Conservation (phyloP, 2,797 vertebrate species). For the Hypotaenidia philippensis region DNA sequence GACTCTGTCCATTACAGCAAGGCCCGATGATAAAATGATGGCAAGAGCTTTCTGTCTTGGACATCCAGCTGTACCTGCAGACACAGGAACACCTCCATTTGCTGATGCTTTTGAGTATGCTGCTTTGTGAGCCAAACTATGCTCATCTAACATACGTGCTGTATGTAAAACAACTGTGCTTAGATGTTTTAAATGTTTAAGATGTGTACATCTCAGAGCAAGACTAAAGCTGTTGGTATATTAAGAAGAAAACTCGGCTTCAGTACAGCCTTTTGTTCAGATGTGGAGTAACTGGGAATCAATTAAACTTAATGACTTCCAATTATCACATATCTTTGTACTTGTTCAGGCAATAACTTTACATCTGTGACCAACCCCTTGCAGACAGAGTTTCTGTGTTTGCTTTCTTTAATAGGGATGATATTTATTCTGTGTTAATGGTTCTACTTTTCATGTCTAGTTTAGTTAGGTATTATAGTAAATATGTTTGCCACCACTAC, state of each 20-base stretch:
- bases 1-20: background rate
- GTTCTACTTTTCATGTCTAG: background rate
- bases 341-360: slow-evolving; percentile 1
- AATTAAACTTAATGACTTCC: slow-evolving; percentile 40
- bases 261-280: background rate
- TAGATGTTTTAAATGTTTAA: background rate
- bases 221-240: background rate
- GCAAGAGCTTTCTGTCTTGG: background rate
- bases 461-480: background rate
- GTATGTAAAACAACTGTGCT: background rate
- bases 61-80: background rate
- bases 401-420: background rate
- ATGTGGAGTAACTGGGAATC: slow-evolving; percentile 29
- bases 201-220: background rate
- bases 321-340: background rate
- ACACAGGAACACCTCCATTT: background rate
- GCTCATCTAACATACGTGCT: accelerated
- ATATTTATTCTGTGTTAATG: background rate
- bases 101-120: background rate
- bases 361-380: background rate
- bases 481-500: background rate
- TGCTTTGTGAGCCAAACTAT: background rate
- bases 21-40: background rate
- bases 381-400: background rate
- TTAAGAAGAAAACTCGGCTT: background rate